Conservation (phyloP, 2,888 invertebrate genomes). For the Noctua janthe region DNA sequence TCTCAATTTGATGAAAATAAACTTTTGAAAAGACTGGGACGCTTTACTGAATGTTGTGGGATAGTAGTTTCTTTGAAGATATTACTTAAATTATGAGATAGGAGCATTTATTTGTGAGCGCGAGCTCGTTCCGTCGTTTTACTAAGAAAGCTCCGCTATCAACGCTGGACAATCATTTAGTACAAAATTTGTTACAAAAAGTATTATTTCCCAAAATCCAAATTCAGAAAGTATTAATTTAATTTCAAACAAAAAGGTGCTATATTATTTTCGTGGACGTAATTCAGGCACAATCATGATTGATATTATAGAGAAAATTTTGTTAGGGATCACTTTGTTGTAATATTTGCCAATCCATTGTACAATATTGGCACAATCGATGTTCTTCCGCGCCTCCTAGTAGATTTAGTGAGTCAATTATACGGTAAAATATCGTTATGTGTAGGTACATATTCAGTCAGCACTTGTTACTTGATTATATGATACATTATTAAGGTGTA, state of each 20-base stretch:
- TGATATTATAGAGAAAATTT: constrained; percentile 65
- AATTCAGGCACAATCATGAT: constrained; percentile 77
- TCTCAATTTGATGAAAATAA: constrained; percentile 91
- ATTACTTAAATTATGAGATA: constrained; percentile 90
- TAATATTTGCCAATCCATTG: constrained; percentile 64
- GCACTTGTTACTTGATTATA: constrained; percentile 71
- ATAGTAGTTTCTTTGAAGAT: constrained; percentile 89
- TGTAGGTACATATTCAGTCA: constrained; percentile 70
- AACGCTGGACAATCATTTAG: constrained; percentile 84
- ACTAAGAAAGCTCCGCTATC: constrained; percentile 78
- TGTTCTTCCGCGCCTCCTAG: constrained; percentile 84
- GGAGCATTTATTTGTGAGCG: constrained; percentile 87
- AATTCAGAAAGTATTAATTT: constrained; percentile 88
- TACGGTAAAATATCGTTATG: constrained; percentile 68
- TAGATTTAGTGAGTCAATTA: constrained; percentile 80
- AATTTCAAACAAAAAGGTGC: constrained; percentile 83
- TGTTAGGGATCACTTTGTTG: constrained; percentile 66
- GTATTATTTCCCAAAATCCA: constrained; percentile 88
- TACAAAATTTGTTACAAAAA: constrained; percentile 88
- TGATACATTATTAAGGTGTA: constrained; percentile 63
- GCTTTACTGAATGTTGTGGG: constrained; percentile 91
- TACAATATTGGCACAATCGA: constrained; percentile 80
- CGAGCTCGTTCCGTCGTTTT: constrained; percentile 75
- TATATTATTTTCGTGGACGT: constrained; percentile 76
- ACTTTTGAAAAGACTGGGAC: constrained; percentile 90